Evolutionary conservation across 1,140 invertebrate genomes (phyloP).

Genomic region (Pristionchus pacificus): DNA sequence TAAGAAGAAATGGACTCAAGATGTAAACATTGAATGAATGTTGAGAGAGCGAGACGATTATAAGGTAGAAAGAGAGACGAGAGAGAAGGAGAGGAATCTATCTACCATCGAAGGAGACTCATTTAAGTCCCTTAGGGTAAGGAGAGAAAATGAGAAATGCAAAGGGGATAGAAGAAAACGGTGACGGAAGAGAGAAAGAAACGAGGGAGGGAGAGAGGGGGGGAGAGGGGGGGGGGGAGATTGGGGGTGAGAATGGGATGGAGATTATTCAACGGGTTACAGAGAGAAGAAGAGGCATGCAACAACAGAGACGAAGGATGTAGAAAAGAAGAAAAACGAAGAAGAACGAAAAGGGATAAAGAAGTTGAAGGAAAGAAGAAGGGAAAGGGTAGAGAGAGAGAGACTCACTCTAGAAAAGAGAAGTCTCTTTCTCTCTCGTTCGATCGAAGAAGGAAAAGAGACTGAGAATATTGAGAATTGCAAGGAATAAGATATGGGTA

Average conservation of each 20-base stretch:
- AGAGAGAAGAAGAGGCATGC: no score
- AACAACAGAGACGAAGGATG: no score
- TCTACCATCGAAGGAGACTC: background rate
- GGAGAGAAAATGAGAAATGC: background rate
- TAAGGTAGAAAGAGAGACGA: background rate
- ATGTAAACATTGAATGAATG: background rate
- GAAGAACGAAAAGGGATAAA: no score
- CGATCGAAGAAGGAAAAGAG: no score
- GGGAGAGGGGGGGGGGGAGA: background rate
- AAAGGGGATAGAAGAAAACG: background rate
- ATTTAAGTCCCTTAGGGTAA: background rate
- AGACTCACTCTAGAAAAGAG: no score
- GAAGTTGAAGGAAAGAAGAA: no score
- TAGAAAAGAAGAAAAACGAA: no score
- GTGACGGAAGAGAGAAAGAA: background rate
- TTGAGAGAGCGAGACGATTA: background rate
- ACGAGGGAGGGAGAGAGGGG: background rate
- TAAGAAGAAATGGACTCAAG: conserved; percentile 12
- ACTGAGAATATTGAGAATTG: no score
- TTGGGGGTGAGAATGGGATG: background rate
- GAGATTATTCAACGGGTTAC: no score
- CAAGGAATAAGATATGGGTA: no score
- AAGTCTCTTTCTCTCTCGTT: no score
- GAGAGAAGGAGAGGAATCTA: background rate
- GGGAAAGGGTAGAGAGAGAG: no score